A percentile compares a stretch with the other conserved stretches of the same genome.
Conservation (phyloP, 2,888 invertebrate genomes). For the Lithophane semibrunnea region DNA sequence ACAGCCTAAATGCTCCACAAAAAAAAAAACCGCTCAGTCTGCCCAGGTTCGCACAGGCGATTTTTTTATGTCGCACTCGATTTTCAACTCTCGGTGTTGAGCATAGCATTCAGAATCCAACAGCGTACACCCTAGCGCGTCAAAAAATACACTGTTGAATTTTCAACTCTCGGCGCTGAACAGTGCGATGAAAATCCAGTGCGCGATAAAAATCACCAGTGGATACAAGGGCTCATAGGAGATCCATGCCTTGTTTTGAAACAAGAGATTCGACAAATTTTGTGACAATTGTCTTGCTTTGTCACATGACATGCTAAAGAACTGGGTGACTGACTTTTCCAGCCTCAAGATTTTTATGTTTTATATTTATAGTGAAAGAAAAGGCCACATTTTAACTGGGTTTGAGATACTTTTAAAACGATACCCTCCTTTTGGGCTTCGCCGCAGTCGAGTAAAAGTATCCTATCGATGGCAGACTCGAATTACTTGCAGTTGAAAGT, state of each 20-base stretch:
- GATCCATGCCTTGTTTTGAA: constrained; percentile 11
- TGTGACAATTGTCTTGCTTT: background rate
- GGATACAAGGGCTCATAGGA: background rate
- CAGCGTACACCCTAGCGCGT: background rate
- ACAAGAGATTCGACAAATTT: constrained; percentile 16
- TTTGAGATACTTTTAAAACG: background rate
- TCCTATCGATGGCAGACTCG: background rate
- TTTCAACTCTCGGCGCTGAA: background rate
- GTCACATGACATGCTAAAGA: background rate
- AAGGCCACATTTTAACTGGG: background rate
- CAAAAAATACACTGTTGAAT: background rate
- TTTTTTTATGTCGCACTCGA: background rate
- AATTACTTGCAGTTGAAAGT: background rate
- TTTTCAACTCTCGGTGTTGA: background rate
- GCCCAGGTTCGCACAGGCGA: background rate
- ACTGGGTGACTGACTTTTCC: background rate
- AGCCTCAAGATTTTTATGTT: background rate
- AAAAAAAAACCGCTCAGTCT: background rate
- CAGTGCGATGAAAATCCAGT: background rate
- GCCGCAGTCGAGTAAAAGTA: too few relatives aligned
- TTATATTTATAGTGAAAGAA: constrained; percentile 4
- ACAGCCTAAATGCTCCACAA: background rate
- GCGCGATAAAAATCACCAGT: background rate
- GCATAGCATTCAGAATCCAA: background rate
- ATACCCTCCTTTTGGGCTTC: background rate